These are phyloP conservation scores for Scytalopus superciliaris DNA, from an alignment of 2,113 vertebrate genomes.

Conservation along the genomic window DNA sequence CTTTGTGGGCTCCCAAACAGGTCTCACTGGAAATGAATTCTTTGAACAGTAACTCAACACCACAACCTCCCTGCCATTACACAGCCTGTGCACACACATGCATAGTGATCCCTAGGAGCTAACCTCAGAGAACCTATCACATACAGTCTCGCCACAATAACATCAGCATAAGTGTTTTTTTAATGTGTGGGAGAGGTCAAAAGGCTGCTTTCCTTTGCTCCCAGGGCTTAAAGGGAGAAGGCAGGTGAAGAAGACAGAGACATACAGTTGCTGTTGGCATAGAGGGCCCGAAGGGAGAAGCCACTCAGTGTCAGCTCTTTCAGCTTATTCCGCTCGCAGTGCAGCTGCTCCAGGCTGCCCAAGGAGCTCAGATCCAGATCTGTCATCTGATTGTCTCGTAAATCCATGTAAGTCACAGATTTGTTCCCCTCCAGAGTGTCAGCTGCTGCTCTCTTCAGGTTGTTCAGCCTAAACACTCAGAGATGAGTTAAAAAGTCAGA, in stretches of 20 bases:
- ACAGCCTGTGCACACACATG: background rate
- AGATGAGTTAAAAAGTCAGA: conserved; percentile 31
- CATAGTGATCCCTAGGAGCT: background rate
- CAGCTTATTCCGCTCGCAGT: conserved; percentile 91
- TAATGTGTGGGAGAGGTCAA: background rate
- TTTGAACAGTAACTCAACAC: background rate
- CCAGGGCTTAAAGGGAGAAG: background rate
- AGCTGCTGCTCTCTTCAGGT: conserved; percentile 76
- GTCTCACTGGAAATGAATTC: background rate
- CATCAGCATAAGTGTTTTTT: background rate
- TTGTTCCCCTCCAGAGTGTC: conserved; percentile 81
- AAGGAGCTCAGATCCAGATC: conserved; percentile 86
- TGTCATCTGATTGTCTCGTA: conserved; percentile 88
- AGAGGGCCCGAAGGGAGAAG: conserved; percentile 85
- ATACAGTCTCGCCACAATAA: background rate
- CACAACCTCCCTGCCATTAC: background rate
- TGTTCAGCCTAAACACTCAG: conserved; percentile 83
- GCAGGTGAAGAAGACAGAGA: conserved; percentile 14
- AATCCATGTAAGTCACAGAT: conserved; percentile 86
- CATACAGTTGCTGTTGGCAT: conserved; percentile 87
- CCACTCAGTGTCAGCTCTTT: conserved; percentile 85
- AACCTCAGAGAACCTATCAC: background rate
- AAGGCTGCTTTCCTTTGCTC: background rate
- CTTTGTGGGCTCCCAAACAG: background rate
- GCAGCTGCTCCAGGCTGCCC: conserved; percentile 87